Percentiles rank a stretch among this genome's conserved stretches.
Evolutionary conservation across 2,797 vertebrate species (phyloP).

Genomic region (Echeneis naucrates): DNA sequence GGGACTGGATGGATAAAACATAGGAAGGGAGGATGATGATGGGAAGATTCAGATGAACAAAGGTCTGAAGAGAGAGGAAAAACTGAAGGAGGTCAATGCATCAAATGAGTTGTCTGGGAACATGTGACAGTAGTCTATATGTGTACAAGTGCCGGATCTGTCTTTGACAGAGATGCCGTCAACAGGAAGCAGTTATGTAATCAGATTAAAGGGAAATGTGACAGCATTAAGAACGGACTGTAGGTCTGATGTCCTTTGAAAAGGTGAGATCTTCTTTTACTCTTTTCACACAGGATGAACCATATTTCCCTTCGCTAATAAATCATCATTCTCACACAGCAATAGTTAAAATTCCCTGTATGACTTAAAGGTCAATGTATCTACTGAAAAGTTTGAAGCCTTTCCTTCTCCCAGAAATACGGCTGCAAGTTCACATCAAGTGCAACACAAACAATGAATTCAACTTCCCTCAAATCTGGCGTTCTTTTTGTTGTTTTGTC

Average conservation of each 20-base stretch:
- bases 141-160: not conserved
- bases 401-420: too few relatives aligned
- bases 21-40: not conserved
- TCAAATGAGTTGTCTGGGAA: not conserved
- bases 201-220: not conserved
- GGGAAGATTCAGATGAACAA: not conserved
- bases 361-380: too few relatives aligned
- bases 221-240: not conserved
- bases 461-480: too few relatives aligned
- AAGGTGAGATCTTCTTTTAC: not conserved
- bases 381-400: too few relatives aligned
- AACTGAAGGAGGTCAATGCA: not conserved
- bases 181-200: conserved; percentile 1
- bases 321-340: not conserved
- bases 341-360: too few relatives aligned
- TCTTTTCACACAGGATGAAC: not conserved
- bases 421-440: too few relatives aligned
- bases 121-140: not conserved
- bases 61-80: not conserved
- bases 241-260: not conserved
- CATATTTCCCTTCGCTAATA: not conserved
- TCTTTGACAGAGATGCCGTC: not conserved
- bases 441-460: too few relatives aligned
- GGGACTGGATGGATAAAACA: not conserved
- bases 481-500: not conserved